These are phyloP conservation scores for Onychostruthus taczanowskii DNA, from an alignment of 2,113 vertebrate genomes.

Conservation along the genomic window DNA sequence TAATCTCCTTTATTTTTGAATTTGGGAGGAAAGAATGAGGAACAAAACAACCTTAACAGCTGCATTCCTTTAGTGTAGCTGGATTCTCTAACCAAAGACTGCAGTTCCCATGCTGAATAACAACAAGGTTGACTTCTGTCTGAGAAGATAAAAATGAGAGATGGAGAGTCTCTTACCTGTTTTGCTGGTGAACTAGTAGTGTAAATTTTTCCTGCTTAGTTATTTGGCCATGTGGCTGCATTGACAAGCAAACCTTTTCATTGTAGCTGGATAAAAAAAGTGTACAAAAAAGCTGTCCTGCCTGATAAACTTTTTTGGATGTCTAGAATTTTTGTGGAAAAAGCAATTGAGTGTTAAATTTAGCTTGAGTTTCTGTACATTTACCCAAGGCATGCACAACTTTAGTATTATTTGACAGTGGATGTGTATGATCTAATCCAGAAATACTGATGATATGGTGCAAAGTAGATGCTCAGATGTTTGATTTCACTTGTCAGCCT, in stretches of 20 bases:
- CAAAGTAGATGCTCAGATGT: background rate
- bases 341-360: background rate
- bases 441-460: background rate
- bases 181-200: background rate
- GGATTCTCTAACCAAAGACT: background rate
- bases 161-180: background rate
- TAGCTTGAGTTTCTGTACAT: background rate
- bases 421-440: background rate
- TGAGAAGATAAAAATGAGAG: background rate
- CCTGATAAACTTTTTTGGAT: background rate
- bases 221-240: background rate
- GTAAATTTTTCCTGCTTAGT: background rate
- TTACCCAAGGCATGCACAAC: background rate
- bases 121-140: background rate
- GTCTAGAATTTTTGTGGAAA: background rate
- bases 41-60: slow-evolving; percentile 19
- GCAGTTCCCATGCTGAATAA: background rate
- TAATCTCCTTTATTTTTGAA: slow-evolving; percentile 3
- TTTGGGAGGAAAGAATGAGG: background rate
- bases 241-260: background rate
- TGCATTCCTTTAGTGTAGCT: background rate
- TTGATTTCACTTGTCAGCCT: slow-evolving; percentile 68
- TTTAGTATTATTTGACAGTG: background rate
- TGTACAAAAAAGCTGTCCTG: background rate
- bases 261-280: background rate